Evolutionary conservation across 2,888 invertebrate species (phyloP).

Genomic region (Globia sparganii): DNA sequence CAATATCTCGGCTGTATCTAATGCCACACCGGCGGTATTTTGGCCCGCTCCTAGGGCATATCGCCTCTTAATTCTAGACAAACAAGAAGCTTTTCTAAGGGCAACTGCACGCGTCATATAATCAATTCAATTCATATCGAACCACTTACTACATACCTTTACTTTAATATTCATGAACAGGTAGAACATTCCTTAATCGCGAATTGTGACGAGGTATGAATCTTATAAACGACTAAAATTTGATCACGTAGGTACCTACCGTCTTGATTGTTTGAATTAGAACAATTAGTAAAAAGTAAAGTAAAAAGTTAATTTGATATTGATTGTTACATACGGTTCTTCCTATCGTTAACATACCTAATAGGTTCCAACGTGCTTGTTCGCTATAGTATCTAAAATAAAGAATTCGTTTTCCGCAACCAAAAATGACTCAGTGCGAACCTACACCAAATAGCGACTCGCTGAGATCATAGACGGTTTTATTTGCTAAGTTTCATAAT

Average conservation of each 20-base stretch:
- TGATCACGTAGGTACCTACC: background rate
- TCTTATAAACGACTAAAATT: slow-evolving; percentile 9
- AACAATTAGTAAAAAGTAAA: slow-evolving; percentile 27
- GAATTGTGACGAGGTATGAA: slow-evolving; percentile 20
- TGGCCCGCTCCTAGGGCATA: slow-evolving; percentile 71
- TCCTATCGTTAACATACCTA: slow-evolving; percentile 35
- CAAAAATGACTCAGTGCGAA: slow-evolving; percentile 72
- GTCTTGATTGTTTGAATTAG: slow-evolving; percentile 17
- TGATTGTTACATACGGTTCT: slow-evolving; percentile 20
- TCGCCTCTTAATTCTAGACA: slow-evolving; percentile 75
- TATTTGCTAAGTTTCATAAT: slow-evolving; percentile 72
- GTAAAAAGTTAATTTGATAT: no score
- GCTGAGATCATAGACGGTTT: slow-evolving; percentile 83
- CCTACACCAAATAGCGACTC: slow-evolving; percentile 78
- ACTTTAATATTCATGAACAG: slow-evolving; percentile 23
- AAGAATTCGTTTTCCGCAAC: slow-evolving; percentile 64
- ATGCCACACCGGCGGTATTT: slow-evolving; percentile 73
- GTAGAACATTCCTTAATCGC: slow-evolving; percentile 18
- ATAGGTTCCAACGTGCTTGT: slow-evolving; percentile 29
- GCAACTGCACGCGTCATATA: slow-evolving; percentile 53
- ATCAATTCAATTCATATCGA: slow-evolving; percentile 32
- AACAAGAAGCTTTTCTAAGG: slow-evolving; percentile 62
- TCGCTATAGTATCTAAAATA: slow-evolving; percentile 48
- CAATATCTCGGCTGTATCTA: slow-evolving; percentile 80
- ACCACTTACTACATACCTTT: slow-evolving; percentile 30